A percentile compares a stretch with the other conserved stretches of the same genome.
phyloP scores from a whole-genome alignment of 2,113 vertebrate genomes.

The Tinamus guttatus region DNA sequence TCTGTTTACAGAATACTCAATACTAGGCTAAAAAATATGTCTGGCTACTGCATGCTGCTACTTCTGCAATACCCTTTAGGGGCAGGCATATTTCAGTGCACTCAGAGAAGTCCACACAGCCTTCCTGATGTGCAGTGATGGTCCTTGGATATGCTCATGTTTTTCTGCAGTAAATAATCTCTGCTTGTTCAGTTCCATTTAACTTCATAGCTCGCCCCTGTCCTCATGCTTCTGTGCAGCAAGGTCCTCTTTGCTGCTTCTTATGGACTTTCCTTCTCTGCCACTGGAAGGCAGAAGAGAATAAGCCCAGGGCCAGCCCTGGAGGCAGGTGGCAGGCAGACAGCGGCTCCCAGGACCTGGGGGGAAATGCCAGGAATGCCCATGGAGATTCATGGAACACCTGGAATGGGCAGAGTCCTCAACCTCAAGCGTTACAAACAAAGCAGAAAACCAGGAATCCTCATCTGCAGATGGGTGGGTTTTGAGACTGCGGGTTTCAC shows the following conservation, averaged over 20 bases:
- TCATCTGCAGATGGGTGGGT: neutral
- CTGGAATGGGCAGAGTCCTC: neutral
- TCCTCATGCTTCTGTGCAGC: neutral
- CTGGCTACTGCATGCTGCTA: neutral
- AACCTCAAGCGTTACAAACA: neutral
- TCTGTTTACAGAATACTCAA: neutral
- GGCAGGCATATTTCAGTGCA: neutral
- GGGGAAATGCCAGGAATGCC: neutral
- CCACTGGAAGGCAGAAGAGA: neutral
- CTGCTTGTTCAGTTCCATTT: neutral
- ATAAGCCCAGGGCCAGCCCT: neutral
- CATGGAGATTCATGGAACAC: neutral
- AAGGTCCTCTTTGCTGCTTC: neutral
- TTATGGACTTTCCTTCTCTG: accelerated
- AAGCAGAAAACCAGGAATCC: neutral
- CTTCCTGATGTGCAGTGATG: neutral
- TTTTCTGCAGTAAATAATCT: neutral
- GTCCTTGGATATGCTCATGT: neutral
- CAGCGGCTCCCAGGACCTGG: neutral
- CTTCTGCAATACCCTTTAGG: neutral
- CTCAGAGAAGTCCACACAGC: neutral
- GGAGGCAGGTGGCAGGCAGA: neutral
- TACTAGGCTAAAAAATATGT: neutral
- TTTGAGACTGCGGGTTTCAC: neutral
- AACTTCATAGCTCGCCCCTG: neutral